A percentile compares a stretch with the other conserved stretches of the same genome.
These are phyloP conservation scores for Melanotaenia parkinsoni DNA, from an alignment of 2,797 vertebrate species.

Conservation along the genomic window DNA sequence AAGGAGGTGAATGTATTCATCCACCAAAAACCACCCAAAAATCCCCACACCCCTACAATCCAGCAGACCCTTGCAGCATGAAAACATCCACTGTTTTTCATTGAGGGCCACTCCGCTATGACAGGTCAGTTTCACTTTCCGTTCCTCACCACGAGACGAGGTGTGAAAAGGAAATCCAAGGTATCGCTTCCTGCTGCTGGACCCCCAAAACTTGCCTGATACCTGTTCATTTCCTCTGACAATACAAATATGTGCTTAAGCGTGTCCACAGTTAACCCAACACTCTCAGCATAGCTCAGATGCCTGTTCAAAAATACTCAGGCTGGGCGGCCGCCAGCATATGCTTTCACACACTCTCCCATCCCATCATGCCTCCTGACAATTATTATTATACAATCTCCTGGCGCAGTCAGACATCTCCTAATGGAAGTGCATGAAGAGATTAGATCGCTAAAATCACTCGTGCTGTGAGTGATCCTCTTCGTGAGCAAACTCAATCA, in stretches of 20 bases:
- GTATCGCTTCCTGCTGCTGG: neutral
- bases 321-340: slow-evolving; percentile 38
- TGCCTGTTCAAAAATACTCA: slow-evolving; percentile 51
- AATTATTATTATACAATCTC: slow-evolving; percentile 50
- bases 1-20: neutral
- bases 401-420: slow-evolving; percentile 32
- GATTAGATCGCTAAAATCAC: slow-evolving; percentile 60
- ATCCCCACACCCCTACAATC: slow-evolving; percentile 4
- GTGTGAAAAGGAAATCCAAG: neutral
- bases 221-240: slow-evolving; percentile 1
- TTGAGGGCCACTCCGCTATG: neutral
- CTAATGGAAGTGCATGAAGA: slow-evolving; percentile 45
- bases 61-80: neutral
- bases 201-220: slow-evolving; percentile 3
- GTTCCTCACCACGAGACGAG: neutral
- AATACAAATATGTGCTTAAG: slow-evolving; percentile 27
- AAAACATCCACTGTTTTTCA: slow-evolving; percentile 8
- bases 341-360: slow-evolving; percentile 40
- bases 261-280: slow-evolving; percentile 38
- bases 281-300: slow-evolving; percentile 41
- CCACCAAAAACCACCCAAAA: neutral
- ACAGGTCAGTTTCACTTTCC: neutral
- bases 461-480: slow-evolving; percentile 37
- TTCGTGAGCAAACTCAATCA: slow-evolving; percentile 59
- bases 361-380: slow-evolving; percentile 44